Percentiles rank a stretch among this genome's conserved stretches.
phyloP scores from a whole-genome alignment of 2,797 vertebrate genomes.

The Melopsittacus undulatus region DNA sequence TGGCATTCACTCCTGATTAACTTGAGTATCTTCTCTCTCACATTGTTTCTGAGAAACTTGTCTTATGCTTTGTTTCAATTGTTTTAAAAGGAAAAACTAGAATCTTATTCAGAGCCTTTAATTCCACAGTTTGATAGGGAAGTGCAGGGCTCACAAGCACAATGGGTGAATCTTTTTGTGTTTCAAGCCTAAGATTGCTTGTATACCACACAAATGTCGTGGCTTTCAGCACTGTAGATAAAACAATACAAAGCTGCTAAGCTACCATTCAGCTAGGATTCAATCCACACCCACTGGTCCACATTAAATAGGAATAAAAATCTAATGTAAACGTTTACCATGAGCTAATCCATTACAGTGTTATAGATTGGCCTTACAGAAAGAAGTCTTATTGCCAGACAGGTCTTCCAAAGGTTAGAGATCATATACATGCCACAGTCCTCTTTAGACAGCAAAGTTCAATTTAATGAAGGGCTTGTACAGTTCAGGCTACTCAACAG shows the following conservation, averaged over 20 bases:
- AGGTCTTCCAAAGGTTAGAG: background rate
- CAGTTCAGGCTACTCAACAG: background rate
- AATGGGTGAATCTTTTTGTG: background rate
- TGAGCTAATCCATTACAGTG: background rate
- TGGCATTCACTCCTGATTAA: background rate
- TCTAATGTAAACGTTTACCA: background rate
- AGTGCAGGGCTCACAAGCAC: background rate
- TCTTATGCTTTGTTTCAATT: background rate
- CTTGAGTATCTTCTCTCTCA: background rate
- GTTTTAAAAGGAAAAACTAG: background rate
- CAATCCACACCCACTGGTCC: background rate
- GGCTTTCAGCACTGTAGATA: background rate
- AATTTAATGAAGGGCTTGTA: background rate
- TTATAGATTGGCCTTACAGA: background rate
- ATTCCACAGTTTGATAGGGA: background rate
- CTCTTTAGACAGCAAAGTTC: background rate
- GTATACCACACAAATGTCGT: background rate
- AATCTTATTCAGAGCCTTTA: background rate
- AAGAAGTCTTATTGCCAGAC: background rate
- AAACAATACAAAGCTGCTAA: background rate
- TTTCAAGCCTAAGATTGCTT: background rate
- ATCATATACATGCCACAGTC: background rate
- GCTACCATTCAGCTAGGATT: background rate
- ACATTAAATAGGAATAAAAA: background rate
- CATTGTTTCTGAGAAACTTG: background rate